Evolutionary conservation across 2,797 vertebrate species (phyloP).

Genomic region (Smutsia temminckii): DNA sequence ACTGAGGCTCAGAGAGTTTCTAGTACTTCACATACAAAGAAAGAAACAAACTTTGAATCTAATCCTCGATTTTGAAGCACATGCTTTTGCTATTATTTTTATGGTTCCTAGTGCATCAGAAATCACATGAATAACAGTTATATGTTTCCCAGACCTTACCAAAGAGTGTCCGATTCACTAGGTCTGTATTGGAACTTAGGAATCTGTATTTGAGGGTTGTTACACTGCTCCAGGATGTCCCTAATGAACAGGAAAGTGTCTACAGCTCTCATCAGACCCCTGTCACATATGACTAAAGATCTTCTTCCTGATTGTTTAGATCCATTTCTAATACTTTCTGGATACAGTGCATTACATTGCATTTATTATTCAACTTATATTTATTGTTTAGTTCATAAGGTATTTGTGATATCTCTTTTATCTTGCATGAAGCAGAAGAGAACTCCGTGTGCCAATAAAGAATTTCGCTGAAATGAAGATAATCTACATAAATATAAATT

Average conservation of each 20-base stretch:
- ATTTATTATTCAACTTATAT: not conserved
- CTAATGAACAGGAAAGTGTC: not conserved
- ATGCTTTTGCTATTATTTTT: not conserved
- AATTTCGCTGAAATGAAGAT: slow-evolving; percentile 2
- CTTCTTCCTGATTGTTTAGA: not conserved
- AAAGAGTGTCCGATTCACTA: not conserved
- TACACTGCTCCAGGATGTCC: not conserved
- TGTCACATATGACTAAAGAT: not conserved
- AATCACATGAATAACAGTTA: not conserved
- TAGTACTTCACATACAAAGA: not conserved
- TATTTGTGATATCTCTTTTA: slow-evolving; percentile 34
- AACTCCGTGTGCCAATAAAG: not conserved
- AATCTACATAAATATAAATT: not conserved
- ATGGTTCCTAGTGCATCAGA: not conserved
- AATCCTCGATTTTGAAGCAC: slow-evolving; percentile 1
- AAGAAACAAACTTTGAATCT: not conserved
- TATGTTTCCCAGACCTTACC: not conserved
- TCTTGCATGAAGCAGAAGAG: not conserved
- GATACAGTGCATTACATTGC: not conserved
- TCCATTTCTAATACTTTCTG: not conserved
- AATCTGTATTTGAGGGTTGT: not conserved
- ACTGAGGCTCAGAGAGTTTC: not conserved
- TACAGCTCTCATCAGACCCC: not conserved
- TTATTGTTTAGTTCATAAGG: not conserved
- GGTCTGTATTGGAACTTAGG: not conserved